Evolutionary conservation across 2,797 vertebrate species (phyloP), one percentile per base, ranked within the genome.

Genomic region (Argentina silus): DNA sequence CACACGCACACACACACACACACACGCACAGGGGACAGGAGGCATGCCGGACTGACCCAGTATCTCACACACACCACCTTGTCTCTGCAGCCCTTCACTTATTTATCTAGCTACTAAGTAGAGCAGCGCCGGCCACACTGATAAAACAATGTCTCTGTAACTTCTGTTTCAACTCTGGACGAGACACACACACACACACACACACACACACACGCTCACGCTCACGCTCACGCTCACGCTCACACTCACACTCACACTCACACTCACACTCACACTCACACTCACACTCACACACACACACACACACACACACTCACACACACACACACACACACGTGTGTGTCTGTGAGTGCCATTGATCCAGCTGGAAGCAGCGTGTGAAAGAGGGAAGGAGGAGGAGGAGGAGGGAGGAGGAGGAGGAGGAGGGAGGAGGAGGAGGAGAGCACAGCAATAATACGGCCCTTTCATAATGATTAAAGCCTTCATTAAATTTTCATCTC

Each of bases 401-500:
- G 90, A 87, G 93, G 59, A 36, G 21, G 21, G 14, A n/a, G 23
- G 66, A 43, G 50, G 65, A 83, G 85, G 27, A 36, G 2, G 27
- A 80, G 59, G 42, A 21, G 0, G 0, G 77, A 85, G 78, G 80
- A 79, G 86, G 81, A 74, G 69, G 81, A 23, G 79, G 90, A 87
- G 93, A 92, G 83, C 85, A 87, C 82, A 85, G 90, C 92, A 91
- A 94, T 96, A 96, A 96, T 96, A 94, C 92, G 89, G 93, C 90
- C 93, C 93, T 94, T 95, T 96, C 94, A 95, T 96, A 96, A 97
- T 96, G 96, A 98, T 96, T 95, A 95, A 96, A 95, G 94, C 93
- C 94, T 96, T 97, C 96, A 97, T 98, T 97, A 96, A 98, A 96
- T 96, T 97, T 98, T 97, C 96, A 96, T 96, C 93, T 95, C 94